Percentiles rank a stretch among this genome's conserved stretches.
phyloP scores from a whole-genome alignment of 2,888 invertebrate genomes.

The Agrotis puta region DNA sequence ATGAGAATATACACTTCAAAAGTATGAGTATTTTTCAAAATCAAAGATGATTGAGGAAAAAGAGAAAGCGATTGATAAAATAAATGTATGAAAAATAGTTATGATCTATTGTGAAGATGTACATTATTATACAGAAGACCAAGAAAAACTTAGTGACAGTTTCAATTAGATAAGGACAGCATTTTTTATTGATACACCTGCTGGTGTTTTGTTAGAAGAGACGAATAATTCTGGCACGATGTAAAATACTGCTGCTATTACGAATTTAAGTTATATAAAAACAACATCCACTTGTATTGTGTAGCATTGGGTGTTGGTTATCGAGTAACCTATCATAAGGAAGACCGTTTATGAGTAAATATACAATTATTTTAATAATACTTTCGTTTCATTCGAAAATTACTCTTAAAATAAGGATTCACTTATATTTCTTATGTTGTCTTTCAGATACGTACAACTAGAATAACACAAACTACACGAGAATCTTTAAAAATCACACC shows the following conservation, averaged over 20 bases:
- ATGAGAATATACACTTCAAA: slow-evolving; percentile 51
- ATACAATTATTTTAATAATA: slow-evolving; percentile 81
- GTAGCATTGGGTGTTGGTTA: slow-evolving; percentile 88
- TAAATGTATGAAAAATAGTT: slow-evolving; percentile 27
- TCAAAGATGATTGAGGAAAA: slow-evolving; percentile 38
- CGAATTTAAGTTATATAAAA: slow-evolving; percentile 69
- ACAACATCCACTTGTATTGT: slow-evolving; percentile 85
- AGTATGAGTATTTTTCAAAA: slow-evolving; percentile 41
- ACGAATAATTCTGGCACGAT: slow-evolving; percentile 29
- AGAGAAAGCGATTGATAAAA: slow-evolving; percentile 20
- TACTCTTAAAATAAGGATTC: background rate
- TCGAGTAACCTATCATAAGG: slow-evolving; percentile 87
- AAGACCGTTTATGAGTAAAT: slow-evolving; percentile 85
- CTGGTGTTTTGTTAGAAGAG: slow-evolving; percentile 19
- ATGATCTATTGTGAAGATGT: slow-evolving; percentile 11
- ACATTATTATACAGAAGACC: slow-evolving; percentile 19
- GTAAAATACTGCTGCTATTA: slow-evolving; percentile 56
- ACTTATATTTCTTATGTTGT: background rate
- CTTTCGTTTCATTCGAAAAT: slow-evolving; percentile 50
- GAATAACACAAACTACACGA: background rate
- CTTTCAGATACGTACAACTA: background rate
- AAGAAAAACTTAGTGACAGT: slow-evolving; percentile 22
- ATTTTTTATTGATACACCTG: slow-evolving; percentile 35
- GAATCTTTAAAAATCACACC: no score
- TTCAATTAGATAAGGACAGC: slow-evolving; percentile 41